Conservation (phyloP, 2,888 invertebrate genomes). For the Operophtera brumata region DNA sequence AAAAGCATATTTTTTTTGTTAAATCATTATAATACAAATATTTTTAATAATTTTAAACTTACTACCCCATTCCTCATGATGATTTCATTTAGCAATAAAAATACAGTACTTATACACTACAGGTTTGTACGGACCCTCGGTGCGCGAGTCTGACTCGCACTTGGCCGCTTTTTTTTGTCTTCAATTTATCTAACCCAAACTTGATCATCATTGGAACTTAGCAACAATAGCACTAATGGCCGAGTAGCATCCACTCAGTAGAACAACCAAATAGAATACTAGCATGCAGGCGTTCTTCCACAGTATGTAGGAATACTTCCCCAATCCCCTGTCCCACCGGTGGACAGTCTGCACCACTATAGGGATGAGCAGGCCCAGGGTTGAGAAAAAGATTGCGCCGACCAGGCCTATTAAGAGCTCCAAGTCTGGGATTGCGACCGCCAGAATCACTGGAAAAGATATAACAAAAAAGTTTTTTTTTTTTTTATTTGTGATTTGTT, state of each 20-base stretch:
- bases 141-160: too few relatives aligned
- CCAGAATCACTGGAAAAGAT: constrained; percentile 83
- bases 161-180: too few relatives aligned
- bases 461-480: too few relatives aligned
- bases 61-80: too few relatives aligned
- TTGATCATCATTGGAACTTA: constrained; percentile 31
- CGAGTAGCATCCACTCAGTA: constrained; percentile 63
- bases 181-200: too few relatives aligned
- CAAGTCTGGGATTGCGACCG: constrained; percentile 89
- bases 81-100: too few relatives aligned
- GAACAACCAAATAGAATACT: constrained; percentile 56
- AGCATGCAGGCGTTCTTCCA: constrained; percentile 82
- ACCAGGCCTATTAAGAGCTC: constrained; percentile 93
- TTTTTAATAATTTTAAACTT: too few relatives aligned
- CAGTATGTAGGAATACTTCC: constrained; percentile 82
- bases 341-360: constrained; percentile 87
- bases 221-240: constrained; percentile 52
- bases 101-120: too few relatives aligned
- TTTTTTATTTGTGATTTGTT: too few relatives aligned
- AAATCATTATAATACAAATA: too few relatives aligned
- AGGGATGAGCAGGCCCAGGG: constrained; percentile 87
- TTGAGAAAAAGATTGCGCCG: constrained; percentile 88
- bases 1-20: too few relatives aligned
- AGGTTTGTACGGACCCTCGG: too few relatives aligned
- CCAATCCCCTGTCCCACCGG: constrained; percentile 84